Base-by-base conservation (phyloP, 2,888 invertebrate species). In the Heteromyza rotundicornis region DNA sequence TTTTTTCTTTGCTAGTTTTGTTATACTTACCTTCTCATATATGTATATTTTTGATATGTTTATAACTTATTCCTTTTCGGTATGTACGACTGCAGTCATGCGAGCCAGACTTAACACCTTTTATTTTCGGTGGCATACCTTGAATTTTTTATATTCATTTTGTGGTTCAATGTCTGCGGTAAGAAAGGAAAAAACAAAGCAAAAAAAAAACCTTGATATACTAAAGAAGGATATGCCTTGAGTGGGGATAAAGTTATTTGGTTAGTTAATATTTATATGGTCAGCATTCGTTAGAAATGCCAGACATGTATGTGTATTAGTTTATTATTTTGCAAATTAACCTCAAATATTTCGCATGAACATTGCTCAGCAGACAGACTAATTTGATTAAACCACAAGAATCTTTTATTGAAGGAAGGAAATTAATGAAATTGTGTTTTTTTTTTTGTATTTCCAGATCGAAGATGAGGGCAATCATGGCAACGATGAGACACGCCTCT, bases 391-490 rank as follows among this genome's bases (percentile, higher is more conserved):
- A 10, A 10, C 27, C n/a, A n/a, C n/a, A n/a, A n/a, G n/a, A n/a
- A n/a, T n/a, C n/a, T n/a, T n/a, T n/a, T n/a, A n/a, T 60, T 64
- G 57, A 7, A 10, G 40, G 5, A 40, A 5, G 12, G 5, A 32
- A 8, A 8, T 32, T 32, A 32, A 5, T 32, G 32, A 5, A 32
- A 32, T 32, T 32, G 7, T 32, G 5, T 32, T 23, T 3, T 19
- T 51, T n/a, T n/a, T n/a, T n/a, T n/a, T n/a, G n/a, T n/a, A n/a
- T n/a, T n/a, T n/a, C 80, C 87, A 96, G 94, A 96, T 98, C 88
- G 98, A 98, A 85, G 98, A 98, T 81, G 98, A 98, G 82, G 96
- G 96, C 68, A 95, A 96, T 84, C 96, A 96, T 82, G 98, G 98
- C 76, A 98, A 98, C 84, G 98, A 98, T 82, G 98, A 98, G 82